Conservation (phyloP, 2,888 invertebrate species). For the Microplitis manilae region DNA sequence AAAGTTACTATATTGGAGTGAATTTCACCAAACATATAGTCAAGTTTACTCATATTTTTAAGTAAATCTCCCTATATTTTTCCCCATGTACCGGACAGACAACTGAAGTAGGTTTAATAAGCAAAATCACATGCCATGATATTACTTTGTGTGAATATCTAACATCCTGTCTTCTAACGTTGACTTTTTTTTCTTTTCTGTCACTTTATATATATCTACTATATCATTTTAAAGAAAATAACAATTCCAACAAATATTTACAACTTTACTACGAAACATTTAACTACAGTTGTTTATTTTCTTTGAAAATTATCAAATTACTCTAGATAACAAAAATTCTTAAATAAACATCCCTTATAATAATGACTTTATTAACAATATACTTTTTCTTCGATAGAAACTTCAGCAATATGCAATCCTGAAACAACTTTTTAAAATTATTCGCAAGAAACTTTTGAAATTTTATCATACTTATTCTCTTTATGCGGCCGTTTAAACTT, state of each 20-base stretch:
- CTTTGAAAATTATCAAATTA: too few species aligned
- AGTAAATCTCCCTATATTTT: too few species aligned
- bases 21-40: too few species aligned
- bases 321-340: too few species aligned
- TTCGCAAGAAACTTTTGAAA: neutral
- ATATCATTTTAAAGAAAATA: neutral
- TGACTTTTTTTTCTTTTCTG: slow-evolving; percentile 48
- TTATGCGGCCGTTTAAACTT: neutral
- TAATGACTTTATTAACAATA: neutral
- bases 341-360: neutral
- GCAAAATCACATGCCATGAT: slow-evolving; percentile 63
- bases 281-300: too few species aligned
- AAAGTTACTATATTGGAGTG: too few species aligned
- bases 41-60: too few species aligned
- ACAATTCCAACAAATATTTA: too few species aligned
- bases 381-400: neutral
- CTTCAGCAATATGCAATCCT: neutral
- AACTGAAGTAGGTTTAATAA: slow-evolving; percentile 56
- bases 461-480: neutral
- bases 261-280: too few species aligned
- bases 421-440: neutral
- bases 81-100: slow-evolving; percentile 5
- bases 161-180: slow-evolving; percentile 49
- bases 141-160: slow-evolving; percentile 54
- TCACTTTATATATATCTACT: slow-evolving; percentile 28